Evolutionary conservation across 2,888 invertebrate genomes (phyloP), one percentile per base, ranked within the genome.

Genomic region (Acanthococcus lagerstroemiae): DNA sequence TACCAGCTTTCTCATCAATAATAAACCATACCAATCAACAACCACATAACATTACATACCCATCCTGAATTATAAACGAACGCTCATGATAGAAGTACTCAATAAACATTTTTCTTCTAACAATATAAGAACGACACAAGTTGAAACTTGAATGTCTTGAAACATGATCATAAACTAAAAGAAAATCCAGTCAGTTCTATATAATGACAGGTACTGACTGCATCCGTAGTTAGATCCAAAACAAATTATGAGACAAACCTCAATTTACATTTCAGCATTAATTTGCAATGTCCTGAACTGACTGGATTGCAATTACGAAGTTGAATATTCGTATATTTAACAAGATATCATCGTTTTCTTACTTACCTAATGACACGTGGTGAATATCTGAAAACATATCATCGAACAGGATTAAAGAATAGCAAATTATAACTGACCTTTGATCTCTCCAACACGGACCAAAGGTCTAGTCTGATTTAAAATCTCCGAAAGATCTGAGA

Each of bases 21-120:
- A 48, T n/a, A 52, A 63, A 52, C 63, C 52, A 52, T 48, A 26
- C 54, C 48, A 37, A 52, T 63, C 63, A 63, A 63, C 63, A 63
- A 63, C 63, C 63, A 63, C 37, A 52, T 54, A 37, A 63, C 63
- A 63, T 63, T 54, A 63, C 63, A 63, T 44, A 63, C 63, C 54
- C 63, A 63, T 63, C 63, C 63, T 63, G 63, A 54, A 63, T 63
- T 63, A 52, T 63, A 63, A 63, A 63, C 63, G 63, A 63, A 63
- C 37, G 54, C 63, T 63, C 26, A 63, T 63, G 24, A 63, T 61
- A 61, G 26, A 48, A 37, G 27, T 63, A 63, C 52, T 63, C 54
- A 52, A 52, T 46, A 46, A 60, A 27, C 60, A 48, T 48, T 46
- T 60, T 48, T 60, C 25, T 48, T n/a, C n/a, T n/a, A n/a, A n/a